A percentile compares a stretch with the other conserved stretches of the same genome.
phyloP scores from a whole-genome alignment of 2,113 vertebrate species.

The Mesoclemmys tuberculata region DNA sequence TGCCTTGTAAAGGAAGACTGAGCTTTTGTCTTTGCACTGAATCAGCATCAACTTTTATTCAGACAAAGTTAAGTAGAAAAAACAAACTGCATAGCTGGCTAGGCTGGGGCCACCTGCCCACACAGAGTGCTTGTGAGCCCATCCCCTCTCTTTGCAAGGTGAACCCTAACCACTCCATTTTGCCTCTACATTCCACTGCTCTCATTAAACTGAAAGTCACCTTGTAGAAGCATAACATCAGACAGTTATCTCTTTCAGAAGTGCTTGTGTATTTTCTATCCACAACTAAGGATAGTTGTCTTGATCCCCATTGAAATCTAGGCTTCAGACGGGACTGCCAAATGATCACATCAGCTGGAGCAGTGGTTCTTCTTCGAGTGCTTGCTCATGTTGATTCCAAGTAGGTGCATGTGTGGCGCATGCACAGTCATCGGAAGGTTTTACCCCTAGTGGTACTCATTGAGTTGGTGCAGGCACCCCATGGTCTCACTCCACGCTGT shows the following conservation, averaged over 20 bases:
- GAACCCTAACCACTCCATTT: background rate
- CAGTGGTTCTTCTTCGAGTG: too few species aligned
- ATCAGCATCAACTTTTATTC: background rate
- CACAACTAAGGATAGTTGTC: rapidly evolving
- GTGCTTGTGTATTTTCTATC: rapidly evolving
- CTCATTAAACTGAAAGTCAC: background rate
- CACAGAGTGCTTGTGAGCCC: background rate
- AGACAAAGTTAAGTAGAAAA: background rate
- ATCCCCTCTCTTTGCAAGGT: background rate
- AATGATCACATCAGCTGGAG: background rate
- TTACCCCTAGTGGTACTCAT: too few species aligned
- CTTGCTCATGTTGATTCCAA: too few species aligned
- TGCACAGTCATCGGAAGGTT: too few species aligned
- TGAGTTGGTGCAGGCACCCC: too few species aligned
- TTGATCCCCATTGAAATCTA: background rate
- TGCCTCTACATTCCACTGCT: background rate
- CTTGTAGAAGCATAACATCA: background rate
- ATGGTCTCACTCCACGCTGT: too few species aligned
- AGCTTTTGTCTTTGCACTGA: background rate
- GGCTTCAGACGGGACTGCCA: background rate
- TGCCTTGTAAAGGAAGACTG: background rate
- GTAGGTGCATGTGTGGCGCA: too few species aligned
- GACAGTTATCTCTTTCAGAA: rapidly evolving
- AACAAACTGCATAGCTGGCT: background rate
- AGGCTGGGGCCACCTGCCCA: background rate